Base-by-base conservation (phyloP, 2,888 invertebrate species). In the Pyrocoelia pectoralis region DNA sequence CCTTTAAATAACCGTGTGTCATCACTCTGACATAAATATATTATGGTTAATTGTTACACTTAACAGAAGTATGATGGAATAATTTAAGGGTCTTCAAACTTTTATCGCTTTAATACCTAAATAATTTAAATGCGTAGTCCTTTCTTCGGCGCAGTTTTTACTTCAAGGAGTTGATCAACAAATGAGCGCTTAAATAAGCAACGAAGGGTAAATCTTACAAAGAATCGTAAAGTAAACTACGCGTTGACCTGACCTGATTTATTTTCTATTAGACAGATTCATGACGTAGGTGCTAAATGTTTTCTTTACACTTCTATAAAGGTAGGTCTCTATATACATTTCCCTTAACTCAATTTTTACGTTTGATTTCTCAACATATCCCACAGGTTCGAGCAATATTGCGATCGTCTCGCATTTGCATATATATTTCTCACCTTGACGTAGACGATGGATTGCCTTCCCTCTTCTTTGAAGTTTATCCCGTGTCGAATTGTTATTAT, bases 151-250 rank as follows among this genome's bases (percentile, higher is more conserved):
- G 3, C 8, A 41, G 28, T 41, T 38, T 57, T 41, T 12, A 9
- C 19, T 38, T 51, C 52, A 24, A 52, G 29, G 2, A 57, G 52
- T 43, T 52, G 58, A 58, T 58, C 58, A 52, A 52, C 52, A 58
- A 58, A 58, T 52, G 58, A 58, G 58, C 46, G 6, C 29, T 52
- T 58, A 58, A 51, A 58, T 58, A 58, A 58, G 43, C 41, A 58
- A 58, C 29, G 19, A 52, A 43, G n/a, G 52, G 58, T 29, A 58
- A 58, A 51, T 2, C 52, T 58, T 15, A 43, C 28, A 29, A 52
- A 15, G n/a, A n/a, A n/a, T n/a, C n/a, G n/a, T n/a, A n/a, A n/a
- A n/a, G n/a, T n/a, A 43, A 28, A 52, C 40, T 43, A 46, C 33
- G 18, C 52, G 58, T 52, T 29, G 58, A 58, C 51, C 58, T 52